Evolutionary conservation across 2,797 vertebrate species (phyloP).

Genomic region (Garrulus glandarius): DNA sequence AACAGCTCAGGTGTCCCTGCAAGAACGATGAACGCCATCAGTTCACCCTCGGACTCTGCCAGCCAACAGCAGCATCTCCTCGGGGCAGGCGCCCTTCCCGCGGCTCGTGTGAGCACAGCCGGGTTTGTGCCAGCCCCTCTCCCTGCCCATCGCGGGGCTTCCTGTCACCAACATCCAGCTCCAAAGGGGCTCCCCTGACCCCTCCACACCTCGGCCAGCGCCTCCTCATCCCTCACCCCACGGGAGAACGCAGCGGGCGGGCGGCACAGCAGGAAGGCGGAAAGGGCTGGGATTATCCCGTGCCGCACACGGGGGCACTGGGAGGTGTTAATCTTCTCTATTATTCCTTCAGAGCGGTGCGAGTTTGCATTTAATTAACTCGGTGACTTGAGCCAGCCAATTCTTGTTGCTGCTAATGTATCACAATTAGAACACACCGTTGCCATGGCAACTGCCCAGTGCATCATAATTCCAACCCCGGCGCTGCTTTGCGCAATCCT

Average conservation of each 20-base stretch:
- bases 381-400: constrained; percentile 52
- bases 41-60: neutral
- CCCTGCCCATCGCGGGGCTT: too few species aligned
- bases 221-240: too few species aligned
- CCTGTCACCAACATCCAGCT: too few species aligned
- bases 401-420: constrained; percentile 52
- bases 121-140: too few species aligned
- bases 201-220: too few species aligned
- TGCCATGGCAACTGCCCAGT: constrained; percentile 62
- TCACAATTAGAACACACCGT: constrained; percentile 70
- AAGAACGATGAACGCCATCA: fast-evolving
- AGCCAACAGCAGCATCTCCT: neutral
- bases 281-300: fast-evolving
- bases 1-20: neutral
- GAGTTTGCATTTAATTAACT: constrained; percentile 67
- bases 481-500: neutral
- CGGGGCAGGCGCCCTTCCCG: neutral
- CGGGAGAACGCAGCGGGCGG: too few species aligned
- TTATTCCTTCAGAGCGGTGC: constrained; percentile 27
- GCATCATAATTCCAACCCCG: neutral
- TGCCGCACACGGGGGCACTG: neutral
- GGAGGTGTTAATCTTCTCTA: neutral
- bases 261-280: neutral
- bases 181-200: too few species aligned
- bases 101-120: neutral